Base-by-base conservation (phyloP, 1,140 invertebrate species). In the Lordiphosa clarofinis region DNA sequence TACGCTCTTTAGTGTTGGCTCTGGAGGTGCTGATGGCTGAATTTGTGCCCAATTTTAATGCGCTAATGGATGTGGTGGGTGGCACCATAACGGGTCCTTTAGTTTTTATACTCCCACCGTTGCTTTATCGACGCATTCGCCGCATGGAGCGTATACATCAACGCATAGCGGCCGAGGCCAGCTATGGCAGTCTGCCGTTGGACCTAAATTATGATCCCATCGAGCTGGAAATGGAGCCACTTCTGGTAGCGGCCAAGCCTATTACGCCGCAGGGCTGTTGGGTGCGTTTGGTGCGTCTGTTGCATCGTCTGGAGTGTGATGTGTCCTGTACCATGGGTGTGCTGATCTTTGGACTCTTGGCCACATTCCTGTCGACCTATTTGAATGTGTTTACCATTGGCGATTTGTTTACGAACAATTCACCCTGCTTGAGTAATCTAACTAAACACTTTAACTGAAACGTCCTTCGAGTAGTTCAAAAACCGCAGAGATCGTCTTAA, bases 31-130 rank as follows among this genome's bases (percentile, higher is more conserved):
- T 96, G 12, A 89, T 97, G 4, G 96, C 93, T 0, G 94, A 96
- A 89, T 92, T 94, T 3, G 92, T 98, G 1, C 96, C 97, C 0
- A 91, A 94, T 63, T 98, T 98, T 84, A 96, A 97, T 61, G 90
- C 96, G n/a, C 93, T 98, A 2, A 94, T 98, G 92, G 92, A 96
- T 21, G 89, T 98, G 3, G 93, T 98, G 4, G 94, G 94, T 4
- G 96, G 96, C 10, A 94, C 94, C 0, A 92, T 97, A 0, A 96
- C 95, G 0, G 94, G 95, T 0, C 95, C 95, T 0, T 87, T 97
- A 4, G 93, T 96, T 58, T 96, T 97, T 59, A 91, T 98, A 11
- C 91, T 97, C 15, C 96, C 97, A 0, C 94, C 95, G 0, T 62
- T 98, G 12, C 93, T 97, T 64, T 97, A 97, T 44, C 84, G 92